phyloP scores from a whole-genome alignment of 2,797 vertebrate species.

The Sitta carolinensis region DNA sequence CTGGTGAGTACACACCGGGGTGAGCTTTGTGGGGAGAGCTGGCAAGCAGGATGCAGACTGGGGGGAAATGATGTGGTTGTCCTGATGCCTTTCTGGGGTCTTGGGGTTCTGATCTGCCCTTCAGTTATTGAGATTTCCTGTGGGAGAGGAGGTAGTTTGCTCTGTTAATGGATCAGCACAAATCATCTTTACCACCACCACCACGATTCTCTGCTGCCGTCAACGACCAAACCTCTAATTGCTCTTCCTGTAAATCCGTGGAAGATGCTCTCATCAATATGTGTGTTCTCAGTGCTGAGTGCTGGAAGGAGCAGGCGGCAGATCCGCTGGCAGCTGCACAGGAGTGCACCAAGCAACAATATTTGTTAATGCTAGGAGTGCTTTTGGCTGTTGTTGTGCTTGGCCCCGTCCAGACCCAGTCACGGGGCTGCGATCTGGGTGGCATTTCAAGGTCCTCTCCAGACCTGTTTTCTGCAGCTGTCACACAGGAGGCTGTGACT shows the following conservation, averaged over 20 bases:
- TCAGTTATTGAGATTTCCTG: neutral
- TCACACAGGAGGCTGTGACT: neutral
- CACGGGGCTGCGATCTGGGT: neutral
- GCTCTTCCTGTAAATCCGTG: neutral
- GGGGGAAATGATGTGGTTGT: rapidly evolving
- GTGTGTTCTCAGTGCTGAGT: neutral
- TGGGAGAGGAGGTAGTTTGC: neutral
- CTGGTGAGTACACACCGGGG: conserved; percentile 50
- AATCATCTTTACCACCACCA: neutral
- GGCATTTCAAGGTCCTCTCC: conserved; percentile 40
- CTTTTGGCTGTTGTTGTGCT: conserved; percentile 8
- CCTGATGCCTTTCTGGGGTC: neutral
- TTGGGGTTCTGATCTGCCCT: neutral
- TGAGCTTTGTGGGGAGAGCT: neutral
- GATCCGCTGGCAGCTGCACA: neutral
- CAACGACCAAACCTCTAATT: neutral
- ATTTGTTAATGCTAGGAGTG: conserved; percentile 43
- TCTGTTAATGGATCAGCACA: neutral
- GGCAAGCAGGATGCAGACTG: neutral
- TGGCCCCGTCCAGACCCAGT: neutral
- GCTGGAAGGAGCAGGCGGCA: neutral
- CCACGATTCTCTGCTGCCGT: neutral
- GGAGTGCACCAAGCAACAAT: neutral
- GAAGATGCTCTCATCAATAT: neutral
- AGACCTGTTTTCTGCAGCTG: conserved; percentile 35